Conservation (phyloP, 30 jellyfish, hydroid and myxozoan genomes). For the Pelagia noctiluca region DNA sequence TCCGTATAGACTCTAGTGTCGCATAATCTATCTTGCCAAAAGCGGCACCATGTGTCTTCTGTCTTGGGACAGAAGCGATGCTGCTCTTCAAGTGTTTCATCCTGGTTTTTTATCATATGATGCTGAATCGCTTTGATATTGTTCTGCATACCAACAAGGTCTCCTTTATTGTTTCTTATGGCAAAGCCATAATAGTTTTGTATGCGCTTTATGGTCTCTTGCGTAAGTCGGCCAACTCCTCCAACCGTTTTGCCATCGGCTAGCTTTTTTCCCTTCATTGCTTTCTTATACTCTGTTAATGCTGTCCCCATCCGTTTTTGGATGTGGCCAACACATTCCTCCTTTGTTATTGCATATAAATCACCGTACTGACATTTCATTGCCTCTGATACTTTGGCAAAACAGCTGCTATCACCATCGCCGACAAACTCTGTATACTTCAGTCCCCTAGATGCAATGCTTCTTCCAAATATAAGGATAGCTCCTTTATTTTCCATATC, state of each 20-base stretch:
- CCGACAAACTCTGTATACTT: conserved; percentile 24
- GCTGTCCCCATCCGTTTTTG: conserved; percentile 34
- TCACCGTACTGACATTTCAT: background rate
- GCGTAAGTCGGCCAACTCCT: conserved; percentile 57
- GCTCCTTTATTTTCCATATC: conserved; percentile 21
- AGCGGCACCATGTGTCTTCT: conserved; percentile 46
- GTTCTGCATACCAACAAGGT: conserved; percentile 34
- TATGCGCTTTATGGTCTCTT: conserved; percentile 27
- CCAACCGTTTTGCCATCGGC: conserved; percentile 60
- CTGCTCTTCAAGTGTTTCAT: conserved; percentile 13
- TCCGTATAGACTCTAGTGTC: conserved; percentile 16
- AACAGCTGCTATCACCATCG: conserved; percentile 63
- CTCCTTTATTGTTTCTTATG: conserved; percentile 42
- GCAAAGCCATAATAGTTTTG: conserved; percentile 49
- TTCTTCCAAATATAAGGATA: background rate
- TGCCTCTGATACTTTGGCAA: conserved; percentile 34
- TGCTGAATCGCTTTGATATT: conserved; percentile 40
- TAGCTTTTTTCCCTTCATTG: conserved; percentile 34
- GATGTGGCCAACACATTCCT: conserved; percentile 60
- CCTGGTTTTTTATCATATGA: conserved; percentile 18
- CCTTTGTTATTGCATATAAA: conserved; percentile 24
- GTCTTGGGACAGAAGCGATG: conserved; percentile 32
- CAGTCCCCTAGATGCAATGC: background rate
- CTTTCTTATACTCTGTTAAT: conserved; percentile 28
- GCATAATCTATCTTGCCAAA: conserved; percentile 4